These are phyloP conservation scores for Melolontha melolontha DNA, from an alignment of 2,888 invertebrate genomes.

Conservation along the genomic window DNA sequence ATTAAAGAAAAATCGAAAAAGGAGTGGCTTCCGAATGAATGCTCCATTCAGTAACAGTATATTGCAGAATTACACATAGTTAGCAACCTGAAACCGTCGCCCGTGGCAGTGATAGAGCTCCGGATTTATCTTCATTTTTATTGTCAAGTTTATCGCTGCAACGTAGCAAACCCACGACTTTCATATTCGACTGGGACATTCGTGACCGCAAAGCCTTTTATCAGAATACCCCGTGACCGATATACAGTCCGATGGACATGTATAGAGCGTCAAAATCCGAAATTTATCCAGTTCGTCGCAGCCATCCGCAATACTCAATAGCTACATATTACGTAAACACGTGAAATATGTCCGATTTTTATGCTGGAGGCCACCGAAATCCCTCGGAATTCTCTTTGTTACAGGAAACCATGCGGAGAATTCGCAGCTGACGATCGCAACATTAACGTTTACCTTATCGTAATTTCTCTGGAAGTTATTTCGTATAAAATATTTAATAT, in stretches of 20 bases:
- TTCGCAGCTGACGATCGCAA: too few relatives aligned
- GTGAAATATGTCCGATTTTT: conserved; percentile 34
- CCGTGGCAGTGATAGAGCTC: conserved; percentile 46
- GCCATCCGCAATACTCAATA: conserved; percentile 24
- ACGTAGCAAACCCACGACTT: conserved; percentile 51
- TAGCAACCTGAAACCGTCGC: conserved; percentile 43
- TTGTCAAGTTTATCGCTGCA: conserved; percentile 60
- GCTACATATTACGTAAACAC: conserved; percentile 35
- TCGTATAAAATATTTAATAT: too few relatives aligned
- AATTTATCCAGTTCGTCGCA: conserved; percentile 42
- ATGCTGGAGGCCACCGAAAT: neutral
- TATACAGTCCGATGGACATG: conserved; percentile 54
- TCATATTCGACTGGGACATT: conserved; percentile 57
- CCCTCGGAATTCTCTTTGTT: conserved; percentile 26
- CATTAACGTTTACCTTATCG: too few relatives aligned
- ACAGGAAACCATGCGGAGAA: neutral
- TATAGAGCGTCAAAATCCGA: conserved; percentile 48
- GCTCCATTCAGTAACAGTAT: conserved; percentile 22
- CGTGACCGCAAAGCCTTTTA: conserved; percentile 60
- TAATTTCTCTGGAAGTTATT: too few relatives aligned
- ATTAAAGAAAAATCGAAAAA: conserved; percentile 29
- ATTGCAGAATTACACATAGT: conserved; percentile 39
- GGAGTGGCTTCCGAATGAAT: conserved; percentile 19
- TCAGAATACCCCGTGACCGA: conserved; percentile 58
- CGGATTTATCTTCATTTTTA: conserved; percentile 62